Conservation (phyloP, 1,140 invertebrate species). For the Drosophila pachea region DNA sequence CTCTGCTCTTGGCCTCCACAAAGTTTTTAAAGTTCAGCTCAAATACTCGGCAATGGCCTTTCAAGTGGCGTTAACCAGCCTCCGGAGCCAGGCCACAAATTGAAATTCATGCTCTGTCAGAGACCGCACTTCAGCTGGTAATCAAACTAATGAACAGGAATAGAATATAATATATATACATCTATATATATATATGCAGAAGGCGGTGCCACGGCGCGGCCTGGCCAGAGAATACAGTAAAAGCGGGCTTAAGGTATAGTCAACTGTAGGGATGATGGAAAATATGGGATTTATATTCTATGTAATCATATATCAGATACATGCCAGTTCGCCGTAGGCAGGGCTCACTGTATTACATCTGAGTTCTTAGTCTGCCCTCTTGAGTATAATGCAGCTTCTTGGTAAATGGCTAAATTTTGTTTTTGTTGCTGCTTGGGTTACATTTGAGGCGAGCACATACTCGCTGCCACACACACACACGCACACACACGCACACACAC, state of each 20-base stretch:
- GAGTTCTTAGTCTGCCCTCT: neutral
- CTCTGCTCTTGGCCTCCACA: too few species aligned
- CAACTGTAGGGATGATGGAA: neutral
- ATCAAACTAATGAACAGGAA: slow-evolving; percentile 59
- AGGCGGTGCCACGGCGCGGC: too few species aligned
- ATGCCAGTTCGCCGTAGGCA: neutral
- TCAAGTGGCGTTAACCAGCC: neutral
- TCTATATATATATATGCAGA: neutral
- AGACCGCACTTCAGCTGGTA: slow-evolving; percentile 27
- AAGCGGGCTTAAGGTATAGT: neutral
- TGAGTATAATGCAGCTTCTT: slow-evolving; percentile 20
- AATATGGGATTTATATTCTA: neutral
- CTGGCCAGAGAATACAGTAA: too few species aligned
- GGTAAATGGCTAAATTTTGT: slow-evolving; percentile 29
- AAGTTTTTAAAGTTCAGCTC: slow-evolving; percentile 54
- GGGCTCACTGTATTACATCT: slow-evolving; percentile 10
- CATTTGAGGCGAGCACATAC: slow-evolving; percentile 26
- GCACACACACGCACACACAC: neutral
- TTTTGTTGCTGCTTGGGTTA: slow-evolving; percentile 21
- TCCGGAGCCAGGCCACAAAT: slow-evolving; percentile 4
- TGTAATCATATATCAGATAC: too few species aligned
- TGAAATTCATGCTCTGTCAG: slow-evolving; percentile 1
- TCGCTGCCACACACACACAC: slow-evolving; percentile 2
- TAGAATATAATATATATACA: slow-evolving; percentile 3
- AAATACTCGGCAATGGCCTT: slow-evolving; percentile 16